Conservation (phyloP, 2,888 invertebrate species). For the Tinea semifulvella region DNA sequence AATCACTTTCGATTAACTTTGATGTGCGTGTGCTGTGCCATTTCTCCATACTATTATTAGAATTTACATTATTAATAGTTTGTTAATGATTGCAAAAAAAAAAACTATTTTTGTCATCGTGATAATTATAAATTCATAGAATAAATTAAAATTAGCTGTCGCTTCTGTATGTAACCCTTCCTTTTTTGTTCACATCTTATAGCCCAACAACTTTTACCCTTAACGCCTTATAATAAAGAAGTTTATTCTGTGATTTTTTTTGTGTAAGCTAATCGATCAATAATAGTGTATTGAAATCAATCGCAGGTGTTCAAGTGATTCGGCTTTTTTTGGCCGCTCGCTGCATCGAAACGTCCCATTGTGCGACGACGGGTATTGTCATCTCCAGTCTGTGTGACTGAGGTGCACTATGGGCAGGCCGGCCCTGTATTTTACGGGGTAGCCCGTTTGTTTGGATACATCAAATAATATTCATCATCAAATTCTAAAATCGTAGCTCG, state of each 20-base stretch:
- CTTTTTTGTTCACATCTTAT: background rate
- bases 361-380: conserved; percentile 32
- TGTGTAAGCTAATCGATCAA: conserved; percentile 43
- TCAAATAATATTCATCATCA: background rate
- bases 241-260: no score
- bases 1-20: no score
- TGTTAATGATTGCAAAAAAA: conserved; percentile 4
- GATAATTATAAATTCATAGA: conserved; percentile 5
- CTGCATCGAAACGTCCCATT: conserved; percentile 30
- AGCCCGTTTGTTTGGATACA: background rate
- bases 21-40: no score
- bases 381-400: conserved; percentile 20
- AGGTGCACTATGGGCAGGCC: conserved; percentile 8
- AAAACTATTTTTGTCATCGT: conserved; percentile 4
- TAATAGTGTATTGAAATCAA: conserved; percentile 45
- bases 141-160: conserved; percentile 9
- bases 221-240: no score
- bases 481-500: no score
- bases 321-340: conserved; percentile 38
- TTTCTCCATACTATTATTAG: no score
- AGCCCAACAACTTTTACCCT: background rate
- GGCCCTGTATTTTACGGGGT: no score
- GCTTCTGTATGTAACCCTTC: conserved; percentile 24
- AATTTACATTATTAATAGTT: conserved; percentile 2
- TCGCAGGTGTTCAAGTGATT: conserved; percentile 61